Evolutionary conservation across 2,797 vertebrate genomes (phyloP), one percentile per base, ranked within the genome.

Genomic region (Vipera ursinii): DNA sequence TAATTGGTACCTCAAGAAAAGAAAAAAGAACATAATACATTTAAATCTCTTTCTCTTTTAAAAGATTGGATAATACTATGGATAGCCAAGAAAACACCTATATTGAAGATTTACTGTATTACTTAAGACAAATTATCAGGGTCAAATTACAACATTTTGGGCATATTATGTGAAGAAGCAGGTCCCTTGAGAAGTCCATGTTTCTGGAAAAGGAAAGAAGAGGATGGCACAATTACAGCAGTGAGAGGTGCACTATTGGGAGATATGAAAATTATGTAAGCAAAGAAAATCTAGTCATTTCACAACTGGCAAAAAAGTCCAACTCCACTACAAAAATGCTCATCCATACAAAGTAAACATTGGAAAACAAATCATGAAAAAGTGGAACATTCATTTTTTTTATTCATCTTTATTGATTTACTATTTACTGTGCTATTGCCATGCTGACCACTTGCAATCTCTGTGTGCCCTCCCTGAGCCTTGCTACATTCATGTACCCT

Each of bases 1-100:
- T 93, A 97, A 92, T 44, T 0, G 69, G 60, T 95, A 97, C 91
- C 96, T 97, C 9, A 56, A 65, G 60, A 53, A 91, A 93, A 93
- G 38, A 44, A 91, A 93, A 53, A 3, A 53, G 44, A 82, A 55
- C 20, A 32, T 20, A 26, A n/a, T 28, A 85, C 20, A 28, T 24
- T 26, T 1, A 12, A 90, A 82, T 55, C 20, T 44, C n/a, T 44
- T 55, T 85, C n/a, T 38, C 4, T 48, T 53, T 94, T 88, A 57
- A 82, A 57, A 87, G 60, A 59, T 92, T 73, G 65, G 6, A 73
- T 8, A 78, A 78, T 78, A 78, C 32, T 15, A 38, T 38, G 69
- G 38, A 44, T 22, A 78, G 73, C 38, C 38, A 78, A 78, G 17
- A 44, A 78, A 22, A 9, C 7, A 22, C 17, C 17, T 38, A 2